Conservation (phyloP, 2,113 vertebrate genomes). For the Gymnogyps californianus region DNA sequence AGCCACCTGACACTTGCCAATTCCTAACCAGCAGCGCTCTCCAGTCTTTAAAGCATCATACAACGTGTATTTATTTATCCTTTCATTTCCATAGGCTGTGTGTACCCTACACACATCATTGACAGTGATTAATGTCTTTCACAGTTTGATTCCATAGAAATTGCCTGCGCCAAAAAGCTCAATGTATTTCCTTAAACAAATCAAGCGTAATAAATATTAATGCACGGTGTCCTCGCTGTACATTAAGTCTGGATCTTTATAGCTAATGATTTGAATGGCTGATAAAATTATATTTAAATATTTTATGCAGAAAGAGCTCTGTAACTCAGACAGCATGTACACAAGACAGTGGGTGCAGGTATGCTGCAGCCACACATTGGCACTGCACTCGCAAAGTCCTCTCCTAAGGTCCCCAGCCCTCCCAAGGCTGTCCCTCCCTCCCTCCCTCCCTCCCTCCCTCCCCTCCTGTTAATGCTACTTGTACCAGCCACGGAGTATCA, state of each 20-base stretch:
- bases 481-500: not conserved
- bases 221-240: not conserved
- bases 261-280: conserved; percentile 38
- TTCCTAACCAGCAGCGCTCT: not conserved
- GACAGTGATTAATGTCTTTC: conserved; percentile 6
- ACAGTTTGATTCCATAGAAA: conserved; percentile 21
- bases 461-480: not conserved
- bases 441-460: not conserved
- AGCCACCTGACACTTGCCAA: not conserved
- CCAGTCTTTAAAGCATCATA: not conserved
- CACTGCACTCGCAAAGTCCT: not conserved
- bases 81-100: not conserved
- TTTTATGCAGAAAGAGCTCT: not conserved
- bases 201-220: conserved; percentile 70
- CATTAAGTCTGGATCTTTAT: not conserved
- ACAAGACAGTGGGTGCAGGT: rapidly evolving
- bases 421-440: not conserved
- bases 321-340: not conserved
- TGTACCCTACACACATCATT: not conserved
- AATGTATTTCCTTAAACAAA: conserved; percentile 54
- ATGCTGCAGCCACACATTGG: rapidly evolving
- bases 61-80: not conserved
- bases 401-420: not conserved
- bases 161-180: not conserved
- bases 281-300: conserved; percentile 36